Evolutionary conservation across 2,888 invertebrate species (phyloP).

Genomic region (Laothoe populi): DNA sequence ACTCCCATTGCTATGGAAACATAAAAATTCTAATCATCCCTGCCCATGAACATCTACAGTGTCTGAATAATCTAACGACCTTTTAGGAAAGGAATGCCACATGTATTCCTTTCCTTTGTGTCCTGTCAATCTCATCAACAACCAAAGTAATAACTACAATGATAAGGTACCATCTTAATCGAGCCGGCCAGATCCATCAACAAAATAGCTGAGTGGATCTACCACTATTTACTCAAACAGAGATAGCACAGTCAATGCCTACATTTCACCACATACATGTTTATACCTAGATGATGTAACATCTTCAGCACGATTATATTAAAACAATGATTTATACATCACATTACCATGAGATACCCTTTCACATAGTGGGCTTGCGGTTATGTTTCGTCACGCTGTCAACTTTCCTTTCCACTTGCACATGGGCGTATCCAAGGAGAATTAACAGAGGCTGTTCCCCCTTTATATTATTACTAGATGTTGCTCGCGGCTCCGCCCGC

Average conservation of each 20-base stretch:
- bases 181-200: too few relatives aligned
- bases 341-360: conserved; percentile 45
- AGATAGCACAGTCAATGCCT: not conserved
- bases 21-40: too few relatives aligned
- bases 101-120: too few relatives aligned
- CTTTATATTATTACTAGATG: too few relatives aligned
- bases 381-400: conserved; percentile 41
- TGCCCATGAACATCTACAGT: too few relatives aligned
- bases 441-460: not conserved
- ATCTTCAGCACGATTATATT: conserved; percentile 18
- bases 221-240: not conserved
- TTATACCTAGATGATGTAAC: conserved; percentile 3
- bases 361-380: conserved; percentile 43
- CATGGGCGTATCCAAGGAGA: not conserved
- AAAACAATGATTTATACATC: conserved; percentile 23
- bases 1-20: too few relatives aligned
- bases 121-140: too few relatives aligned
- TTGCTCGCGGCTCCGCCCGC: too few relatives aligned
- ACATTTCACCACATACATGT: conserved; percentile 7
- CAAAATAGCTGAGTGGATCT: not conserved
- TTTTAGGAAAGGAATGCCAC: too few relatives aligned
- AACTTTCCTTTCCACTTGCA: conserved; percentile 50
- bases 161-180: too few relatives aligned
- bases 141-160: too few relatives aligned
- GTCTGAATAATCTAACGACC: too few relatives aligned